A percentile compares a stretch with the other conserved stretches of the same genome.
These are phyloP conservation scores for Otus sunia DNA, from an alignment of 2,113 vertebrate genomes.

Conservation along the genomic window DNA sequence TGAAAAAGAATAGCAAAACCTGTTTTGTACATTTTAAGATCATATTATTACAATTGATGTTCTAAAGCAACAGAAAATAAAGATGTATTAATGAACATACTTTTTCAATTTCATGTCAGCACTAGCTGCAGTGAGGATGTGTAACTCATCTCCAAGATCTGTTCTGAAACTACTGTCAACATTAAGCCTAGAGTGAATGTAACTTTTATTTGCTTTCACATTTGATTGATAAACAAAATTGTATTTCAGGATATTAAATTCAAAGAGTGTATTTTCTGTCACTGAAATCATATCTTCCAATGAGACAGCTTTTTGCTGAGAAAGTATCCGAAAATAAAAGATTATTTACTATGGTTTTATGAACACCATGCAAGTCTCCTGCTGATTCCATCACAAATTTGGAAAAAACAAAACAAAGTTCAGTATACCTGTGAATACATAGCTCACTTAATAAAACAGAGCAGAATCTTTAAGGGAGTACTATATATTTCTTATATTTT, in stretches of 20 bases:
- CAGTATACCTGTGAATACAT: neutral
- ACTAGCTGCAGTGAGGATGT: neutral
- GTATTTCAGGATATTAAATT: slow-evolving; percentile 24
- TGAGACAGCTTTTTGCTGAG: neutral
- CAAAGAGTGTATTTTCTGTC: neutral
- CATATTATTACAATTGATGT: neutral
- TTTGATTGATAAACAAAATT: slow-evolving; percentile 8
- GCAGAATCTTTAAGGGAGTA: neutral
- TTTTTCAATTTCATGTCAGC: neutral
- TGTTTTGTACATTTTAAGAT: neutral
- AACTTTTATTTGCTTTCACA: slow-evolving; percentile 18
- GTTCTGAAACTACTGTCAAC: neutral
- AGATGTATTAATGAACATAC: neutral
- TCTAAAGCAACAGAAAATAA: neutral
- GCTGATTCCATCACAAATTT: neutral
- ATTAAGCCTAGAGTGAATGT: neutral
- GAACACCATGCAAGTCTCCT: neutral
- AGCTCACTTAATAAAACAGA: neutral
- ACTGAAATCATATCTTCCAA: neutral
- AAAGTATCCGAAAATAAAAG: neutral
- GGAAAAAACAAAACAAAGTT: neutral
- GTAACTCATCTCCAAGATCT: neutral
- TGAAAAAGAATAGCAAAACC: neutral
- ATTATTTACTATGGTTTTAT: neutral
- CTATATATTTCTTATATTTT: neutral